A percentile compares a stretch with the other conserved stretches of the same genome.
Conservation (phyloP, 2,797 vertebrate genomes). For the Scolopax rusticola region DNA sequence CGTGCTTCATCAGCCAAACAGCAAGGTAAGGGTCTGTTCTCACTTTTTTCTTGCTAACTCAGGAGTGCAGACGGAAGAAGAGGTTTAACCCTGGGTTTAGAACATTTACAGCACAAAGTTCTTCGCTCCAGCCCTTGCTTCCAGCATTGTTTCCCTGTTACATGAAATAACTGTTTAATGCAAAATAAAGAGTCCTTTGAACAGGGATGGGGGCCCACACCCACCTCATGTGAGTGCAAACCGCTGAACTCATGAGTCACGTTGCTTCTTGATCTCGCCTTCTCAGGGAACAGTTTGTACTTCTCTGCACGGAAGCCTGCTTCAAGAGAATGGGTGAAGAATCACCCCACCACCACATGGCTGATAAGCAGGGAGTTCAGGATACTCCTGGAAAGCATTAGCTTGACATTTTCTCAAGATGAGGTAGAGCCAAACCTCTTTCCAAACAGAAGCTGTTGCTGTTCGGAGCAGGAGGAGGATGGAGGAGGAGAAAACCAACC, state of each 20-base stretch:
- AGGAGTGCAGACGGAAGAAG: background rate
- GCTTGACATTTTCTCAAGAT: background rate
- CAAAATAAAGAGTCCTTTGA: conserved; percentile 51
- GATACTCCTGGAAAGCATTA: background rate
- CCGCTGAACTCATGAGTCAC: conserved; percentile 8
- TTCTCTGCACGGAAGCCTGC: background rate
- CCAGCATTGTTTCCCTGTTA: background rate
- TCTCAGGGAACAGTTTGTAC: background rate
- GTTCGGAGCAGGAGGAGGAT: background rate
- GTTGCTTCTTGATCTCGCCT: background rate
- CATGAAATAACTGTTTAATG: background rate
- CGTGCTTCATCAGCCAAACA: background rate
- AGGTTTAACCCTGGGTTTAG: background rate
- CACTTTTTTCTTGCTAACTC: background rate
- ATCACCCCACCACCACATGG: background rate
- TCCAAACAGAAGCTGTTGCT: background rate
- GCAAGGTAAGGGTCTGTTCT: background rate
- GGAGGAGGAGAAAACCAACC: background rate
- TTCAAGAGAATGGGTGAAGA: background rate
- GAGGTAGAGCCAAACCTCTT: background rate
- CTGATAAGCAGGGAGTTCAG: background rate
- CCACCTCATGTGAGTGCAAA: background rate
- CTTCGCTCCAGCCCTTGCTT: background rate
- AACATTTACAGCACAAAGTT: background rate
- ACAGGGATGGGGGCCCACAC: background rate